A percentile compares a stretch with the other conserved stretches of the same genome.
phyloP scores from a whole-genome alignment of 2,113 vertebrate genomes.

The Antigone vipio region DNA sequence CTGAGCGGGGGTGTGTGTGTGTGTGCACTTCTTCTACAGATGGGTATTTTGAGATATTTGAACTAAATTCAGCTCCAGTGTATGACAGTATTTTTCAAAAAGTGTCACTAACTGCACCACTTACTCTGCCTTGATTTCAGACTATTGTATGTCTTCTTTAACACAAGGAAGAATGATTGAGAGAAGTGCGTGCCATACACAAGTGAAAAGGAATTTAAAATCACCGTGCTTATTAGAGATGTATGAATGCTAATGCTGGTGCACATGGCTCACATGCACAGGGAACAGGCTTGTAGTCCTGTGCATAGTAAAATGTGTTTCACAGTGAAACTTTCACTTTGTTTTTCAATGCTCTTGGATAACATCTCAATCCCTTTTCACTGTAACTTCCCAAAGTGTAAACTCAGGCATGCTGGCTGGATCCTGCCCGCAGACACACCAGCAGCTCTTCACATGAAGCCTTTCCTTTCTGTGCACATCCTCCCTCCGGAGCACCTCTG shows the following conservation, averaged over 20 bases:
- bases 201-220: neutral
- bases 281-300: neutral
- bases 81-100: neutral
- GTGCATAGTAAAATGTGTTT: neutral
- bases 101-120: neutral
- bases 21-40: neutral
- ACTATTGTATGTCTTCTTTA: neutral
- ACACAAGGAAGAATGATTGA: neutral
- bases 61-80: neutral
- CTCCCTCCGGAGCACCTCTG: neutral
- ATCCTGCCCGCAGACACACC: neutral
- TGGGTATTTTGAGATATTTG: neutral
- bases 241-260: neutral
- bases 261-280: neutral
- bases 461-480: neutral
- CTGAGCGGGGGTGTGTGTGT: neutral
- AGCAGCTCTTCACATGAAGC: neutral
- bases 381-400: neutral
- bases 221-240: neutral
- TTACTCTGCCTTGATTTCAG: slow-evolving; percentile 3
- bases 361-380: neutral
- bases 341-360: neutral
- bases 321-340: neutral
- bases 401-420: neutral
- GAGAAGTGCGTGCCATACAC: neutral